A percentile compares a stretch with the other conserved stretches of the same genome.
Conservation (phyloP, 1,140 invertebrate species). For the Acromyrmex echinatior region DNA sequence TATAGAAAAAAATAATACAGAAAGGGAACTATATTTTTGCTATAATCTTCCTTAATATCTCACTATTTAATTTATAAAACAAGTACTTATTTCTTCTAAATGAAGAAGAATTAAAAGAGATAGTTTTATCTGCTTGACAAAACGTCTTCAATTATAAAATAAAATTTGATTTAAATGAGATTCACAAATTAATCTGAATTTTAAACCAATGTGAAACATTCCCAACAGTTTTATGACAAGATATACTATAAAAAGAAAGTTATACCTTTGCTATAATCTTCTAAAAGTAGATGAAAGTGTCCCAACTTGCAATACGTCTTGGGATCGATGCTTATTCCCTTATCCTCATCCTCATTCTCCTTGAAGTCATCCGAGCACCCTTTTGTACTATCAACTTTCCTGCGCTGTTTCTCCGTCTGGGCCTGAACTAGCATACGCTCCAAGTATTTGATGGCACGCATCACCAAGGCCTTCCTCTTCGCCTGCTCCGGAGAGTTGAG, state of each 20-base stretch:
- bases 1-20: background rate
- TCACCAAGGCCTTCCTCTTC: slow-evolving; percentile 92
- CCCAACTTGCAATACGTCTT: slow-evolving; percentile 97
- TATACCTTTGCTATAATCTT: slow-evolving; percentile 96
- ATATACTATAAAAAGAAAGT: too few relatives aligned
- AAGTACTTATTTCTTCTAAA: too few relatives aligned
- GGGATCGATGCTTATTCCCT: slow-evolving; percentile 93
- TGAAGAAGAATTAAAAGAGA: too few relatives aligned
- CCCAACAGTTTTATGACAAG: too few relatives aligned
- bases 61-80: too few relatives aligned
- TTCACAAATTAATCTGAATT: too few relatives aligned
- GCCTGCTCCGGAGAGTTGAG: slow-evolving; percentile 91
- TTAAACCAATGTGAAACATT: too few relatives aligned
- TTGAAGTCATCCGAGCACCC: slow-evolving; percentile 85
- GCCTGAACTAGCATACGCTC: slow-evolving; percentile 94
- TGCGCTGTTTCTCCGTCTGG: slow-evolving; percentile 88
- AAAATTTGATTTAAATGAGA: too few relatives aligned
- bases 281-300: slow-evolving; percentile 96
- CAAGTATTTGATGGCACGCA: slow-evolving; percentile 94
- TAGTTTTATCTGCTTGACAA: too few relatives aligned
- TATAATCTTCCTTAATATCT: slow-evolving; percentile 90
- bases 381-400: slow-evolving; percentile 85
- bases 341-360: slow-evolving; percentile 86
- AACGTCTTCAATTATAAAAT: too few relatives aligned
- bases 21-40: slow-evolving; percentile 90